Base-by-base conservation (phyloP, 1,140 invertebrate genomes). In the Ceratosolen solmsi region DNA sequence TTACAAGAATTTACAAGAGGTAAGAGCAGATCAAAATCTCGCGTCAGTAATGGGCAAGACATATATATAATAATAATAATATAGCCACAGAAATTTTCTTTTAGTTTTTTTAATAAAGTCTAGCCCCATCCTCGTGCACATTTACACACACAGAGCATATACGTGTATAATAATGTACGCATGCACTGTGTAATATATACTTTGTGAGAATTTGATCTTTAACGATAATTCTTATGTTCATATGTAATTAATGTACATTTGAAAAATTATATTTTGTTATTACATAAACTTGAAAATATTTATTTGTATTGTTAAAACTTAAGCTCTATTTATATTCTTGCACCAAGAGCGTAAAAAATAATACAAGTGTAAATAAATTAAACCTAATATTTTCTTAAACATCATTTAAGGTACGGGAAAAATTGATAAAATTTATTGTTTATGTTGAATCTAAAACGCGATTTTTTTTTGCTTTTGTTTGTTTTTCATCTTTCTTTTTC, bases 1-100 rank as follows among this genome's bases (percentile, higher is more conserved):
- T 82, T 82, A 82, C 80, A 71, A 82, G 63, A 82, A 81, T 82
- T 82, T 77, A 82, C 74, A 82, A 82, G 74, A 76, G 74, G 74
- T 82, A 77, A 60, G 73, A 77, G 74, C 65, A 72, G 80, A 82
- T 82, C 30, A 49, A 68, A 22, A 56, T 75, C 49, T 30, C 33
- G 30, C 79, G 63, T 51, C 54, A 36, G 46, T 41, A 33, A 58
- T 72, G 75, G 79, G 79, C 79, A 81, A 81, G 72, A 73, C 20
- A 33, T 27, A 51, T 38, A 51, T 82, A 60, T 79, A 79, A 79
- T 46, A 46, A 46, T 46, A 46, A 46, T 46, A 13, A 46, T 46
- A 46, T n/a, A 30, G 72, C 17, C 76, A 54, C 68, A 73, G 30
- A 25, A 41, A n/a, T 17, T 71, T 74, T 70, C 36, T 70, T 74